Conservation (phyloP, 2,888 invertebrate genomes). For the Deroplatys truncata region DNA sequence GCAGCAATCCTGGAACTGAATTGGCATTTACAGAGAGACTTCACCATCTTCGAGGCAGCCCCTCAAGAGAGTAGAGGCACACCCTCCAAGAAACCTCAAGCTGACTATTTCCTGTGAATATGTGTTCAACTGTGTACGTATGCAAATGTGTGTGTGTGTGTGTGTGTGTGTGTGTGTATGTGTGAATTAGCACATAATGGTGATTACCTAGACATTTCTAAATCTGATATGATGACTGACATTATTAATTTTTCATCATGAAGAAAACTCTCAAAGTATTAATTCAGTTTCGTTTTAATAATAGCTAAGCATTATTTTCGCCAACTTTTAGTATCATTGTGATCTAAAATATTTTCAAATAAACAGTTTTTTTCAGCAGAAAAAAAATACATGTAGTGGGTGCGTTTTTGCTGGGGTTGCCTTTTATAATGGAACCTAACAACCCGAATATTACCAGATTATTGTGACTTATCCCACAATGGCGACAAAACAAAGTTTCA, state of each 20-base stretch:
- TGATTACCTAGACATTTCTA: background rate
- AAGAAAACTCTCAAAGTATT: background rate
- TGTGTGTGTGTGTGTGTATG: no score
- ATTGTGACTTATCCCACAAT: no score
- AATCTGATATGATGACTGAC: background rate
- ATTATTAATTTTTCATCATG: background rate
- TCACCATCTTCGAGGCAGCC: conserved; percentile 99
- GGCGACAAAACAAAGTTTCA: no score
- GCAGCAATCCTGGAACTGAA: conserved; percentile 98
- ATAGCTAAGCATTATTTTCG: background rate
- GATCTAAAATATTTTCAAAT: background rate
- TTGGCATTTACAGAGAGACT: conserved; percentile 94
- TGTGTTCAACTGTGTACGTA: background rate
- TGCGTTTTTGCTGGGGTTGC: no score
- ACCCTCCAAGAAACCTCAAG: conserved; percentile 97
- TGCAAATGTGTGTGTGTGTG: no score
- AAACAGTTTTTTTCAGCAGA: background rate
- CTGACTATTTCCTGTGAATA: conserved; percentile 92
- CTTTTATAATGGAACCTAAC: no score
- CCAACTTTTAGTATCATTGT: background rate
- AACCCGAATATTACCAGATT: no score
- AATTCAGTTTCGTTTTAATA: background rate
- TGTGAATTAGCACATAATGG: background rate
- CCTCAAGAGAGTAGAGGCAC: conserved; percentile 95
- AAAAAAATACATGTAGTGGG: no score